Evolutionary conservation across 2,888 invertebrate species (phyloP).

Genomic region (Aelia acuminata): DNA sequence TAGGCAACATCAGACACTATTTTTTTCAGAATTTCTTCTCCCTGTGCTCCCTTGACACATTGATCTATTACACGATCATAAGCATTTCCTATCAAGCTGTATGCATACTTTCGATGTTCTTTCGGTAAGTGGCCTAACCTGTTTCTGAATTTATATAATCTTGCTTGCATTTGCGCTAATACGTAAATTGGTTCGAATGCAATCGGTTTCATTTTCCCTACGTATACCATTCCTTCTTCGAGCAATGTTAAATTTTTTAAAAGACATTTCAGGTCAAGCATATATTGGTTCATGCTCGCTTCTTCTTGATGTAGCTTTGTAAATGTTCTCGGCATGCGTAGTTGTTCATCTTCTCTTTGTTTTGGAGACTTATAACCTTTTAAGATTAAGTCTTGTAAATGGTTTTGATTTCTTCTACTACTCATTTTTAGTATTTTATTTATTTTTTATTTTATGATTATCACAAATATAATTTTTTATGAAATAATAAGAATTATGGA

Average conservation of each 20-base stretch:
- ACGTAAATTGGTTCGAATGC: constrained; percentile 47
- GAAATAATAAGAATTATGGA: neutral
- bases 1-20: constrained; percentile 15
- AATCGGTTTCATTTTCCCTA: constrained; percentile 36
- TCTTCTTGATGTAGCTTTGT: neutral
- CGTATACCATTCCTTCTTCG: constrained; percentile 46
- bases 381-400: neutral
- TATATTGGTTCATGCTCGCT: constrained; percentile 40
- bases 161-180: constrained; percentile 52
- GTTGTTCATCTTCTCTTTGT: neutral
- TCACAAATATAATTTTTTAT: neutral
- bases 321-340: neutral
- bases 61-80: constrained; percentile 35
- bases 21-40: neutral
- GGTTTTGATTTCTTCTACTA: neutral
- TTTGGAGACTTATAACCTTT: neutral
- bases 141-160: constrained; percentile 36
- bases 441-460: neutral
- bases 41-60: constrained; percentile 6
- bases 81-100: neutral
- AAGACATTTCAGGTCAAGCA: constrained; percentile 7
- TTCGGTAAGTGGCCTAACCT: neutral
- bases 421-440: neutral
- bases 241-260: constrained; percentile 32
- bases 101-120: neutral